Evolutionary conservation across 2,113 vertebrate species (phyloP).

Genomic region (Ranitomeya imitator): DNA sequence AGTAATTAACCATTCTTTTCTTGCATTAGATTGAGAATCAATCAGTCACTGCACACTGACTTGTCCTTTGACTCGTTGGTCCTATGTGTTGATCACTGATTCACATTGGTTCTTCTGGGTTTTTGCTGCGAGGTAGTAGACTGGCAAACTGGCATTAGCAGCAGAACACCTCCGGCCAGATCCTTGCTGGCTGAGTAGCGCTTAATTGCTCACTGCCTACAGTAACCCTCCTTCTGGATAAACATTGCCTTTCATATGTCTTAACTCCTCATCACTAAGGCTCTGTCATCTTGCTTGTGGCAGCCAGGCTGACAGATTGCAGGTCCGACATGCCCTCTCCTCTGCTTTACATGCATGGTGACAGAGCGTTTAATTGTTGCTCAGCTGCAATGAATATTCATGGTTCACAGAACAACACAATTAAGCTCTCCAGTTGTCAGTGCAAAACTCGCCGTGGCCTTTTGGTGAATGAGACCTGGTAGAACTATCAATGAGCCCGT

Average conservation of each 20-base stretch:
- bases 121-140: neutral
- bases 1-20: too few relatives aligned
- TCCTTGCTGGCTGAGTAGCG: slow-evolving; percentile 11
- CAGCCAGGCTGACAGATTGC: slow-evolving; percentile 51
- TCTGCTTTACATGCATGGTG: slow-evolving; percentile 43
- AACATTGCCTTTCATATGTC: slow-evolving; percentile 51
- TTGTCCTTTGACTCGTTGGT: neutral
- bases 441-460: slow-evolving; percentile 31
- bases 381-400: slow-evolving; percentile 53
- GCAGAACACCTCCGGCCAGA: slow-evolving; percentile 24
- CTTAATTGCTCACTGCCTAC: slow-evolving; percentile 50
- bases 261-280: slow-evolving; percentile 48
- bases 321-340: slow-evolving; percentile 55
- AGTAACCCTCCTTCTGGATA: slow-evolving; percentile 43
- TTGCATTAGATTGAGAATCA: neutral
- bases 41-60: neutral
- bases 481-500: slow-evolving; percentile 11
- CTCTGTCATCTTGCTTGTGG: slow-evolving; percentile 49
- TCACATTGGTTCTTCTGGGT: neutral
- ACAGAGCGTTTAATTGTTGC: slow-evolving; percentile 54
- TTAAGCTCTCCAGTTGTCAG: slow-evolving; percentile 54
- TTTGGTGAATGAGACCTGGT: slow-evolving; percentile 46
- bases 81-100: neutral
- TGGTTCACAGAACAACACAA: slow-evolving; percentile 56
- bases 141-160: neutral